Evolutionary conservation across 2,113 vertebrate genomes (phyloP), one percentile per base, ranked within the genome.

Genomic region (Microcebus murinus): DNA sequence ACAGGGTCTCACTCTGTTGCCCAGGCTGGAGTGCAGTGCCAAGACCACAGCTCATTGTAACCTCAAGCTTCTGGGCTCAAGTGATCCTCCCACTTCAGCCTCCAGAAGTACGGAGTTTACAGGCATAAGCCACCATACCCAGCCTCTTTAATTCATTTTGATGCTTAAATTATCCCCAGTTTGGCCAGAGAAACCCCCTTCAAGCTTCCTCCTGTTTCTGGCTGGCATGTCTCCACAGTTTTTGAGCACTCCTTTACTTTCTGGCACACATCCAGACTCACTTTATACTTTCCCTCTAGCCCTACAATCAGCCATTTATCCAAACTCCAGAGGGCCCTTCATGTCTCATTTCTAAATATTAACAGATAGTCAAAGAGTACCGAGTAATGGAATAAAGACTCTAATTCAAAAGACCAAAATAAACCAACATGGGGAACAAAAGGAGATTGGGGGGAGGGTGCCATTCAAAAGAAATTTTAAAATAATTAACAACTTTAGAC

Each of bases 341-440:
- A 79, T 89, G 23, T 25, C 59, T 85, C 80, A 94, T 76, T 92
- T 57, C 65, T 70, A 95, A 92, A 82, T 67, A 52, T 42, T 13
- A 82, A 68, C 71, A 8, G 5, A 52, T 21, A 90, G 52, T 45
- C 85, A 81, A 68, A 17, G 31, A 63, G 42, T 70, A 31, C 21
- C 10, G 67, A 21, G 18, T 74, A 84, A 67, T 61, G 82, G 67
- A 92, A 95, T 70, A 70, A 92, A 84, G 70, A 83, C 11, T 87
- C 48, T 67, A 86, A 92, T 21, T 55, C 74, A 10, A 91, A 91
- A 91, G 21, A 94, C 48, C n/a, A 89, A 93, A 93, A 67, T 90
- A 93, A 91, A 74, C 17, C 45, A 95, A 87, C 15, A 50, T 1
- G 17, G 0, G 8, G 8, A 48, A 14, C 13, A 12, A 91, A 71